Evolutionary conservation across 1,140 invertebrate species (phyloP).

Genomic region (Lepidurus couesii): DNA sequence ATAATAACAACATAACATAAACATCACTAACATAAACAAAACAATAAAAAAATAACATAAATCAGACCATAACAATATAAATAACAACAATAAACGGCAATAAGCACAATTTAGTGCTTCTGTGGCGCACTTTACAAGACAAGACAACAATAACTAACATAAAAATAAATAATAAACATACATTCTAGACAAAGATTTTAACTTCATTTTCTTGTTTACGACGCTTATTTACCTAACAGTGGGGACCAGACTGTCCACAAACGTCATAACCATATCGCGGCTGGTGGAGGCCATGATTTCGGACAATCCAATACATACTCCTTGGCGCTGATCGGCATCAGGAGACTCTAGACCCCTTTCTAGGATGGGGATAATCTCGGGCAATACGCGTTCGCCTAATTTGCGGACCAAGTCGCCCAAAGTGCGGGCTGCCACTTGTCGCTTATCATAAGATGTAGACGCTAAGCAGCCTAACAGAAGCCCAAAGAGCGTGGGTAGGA

Average conservation of each 20-base stretch:
- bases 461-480: conserved; percentile 87
- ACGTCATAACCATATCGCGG: conserved; percentile 86
- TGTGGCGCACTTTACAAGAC: too few species aligned
- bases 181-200: neutral
- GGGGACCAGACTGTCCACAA: conserved; percentile 94
- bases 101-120: too few species aligned
- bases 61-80: neutral
- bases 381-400: conserved; percentile 92
- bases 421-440: conserved; percentile 86
- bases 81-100: neutral
- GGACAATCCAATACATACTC: conserved; percentile 94
- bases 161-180: conserved; percentile 21
- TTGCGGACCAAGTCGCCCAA: conserved; percentile 96
- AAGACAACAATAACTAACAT: neutral
- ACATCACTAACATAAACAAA: neutral
- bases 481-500: conserved; percentile 88
- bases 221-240: conserved; percentile 60
- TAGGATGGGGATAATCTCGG: conserved; percentile 96
- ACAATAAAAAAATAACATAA: conserved; percentile 27
- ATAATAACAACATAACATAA: neutral
- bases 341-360: conserved; percentile 87
- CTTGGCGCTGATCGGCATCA: conserved; percentile 86
- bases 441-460: conserved; percentile 90
- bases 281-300: conserved; percentile 98
- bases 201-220: conserved; percentile 25